These are phyloP conservation scores for Podocnemis expansa DNA, from an alignment of 2,113 vertebrate species.

Conservation along the genomic window DNA sequence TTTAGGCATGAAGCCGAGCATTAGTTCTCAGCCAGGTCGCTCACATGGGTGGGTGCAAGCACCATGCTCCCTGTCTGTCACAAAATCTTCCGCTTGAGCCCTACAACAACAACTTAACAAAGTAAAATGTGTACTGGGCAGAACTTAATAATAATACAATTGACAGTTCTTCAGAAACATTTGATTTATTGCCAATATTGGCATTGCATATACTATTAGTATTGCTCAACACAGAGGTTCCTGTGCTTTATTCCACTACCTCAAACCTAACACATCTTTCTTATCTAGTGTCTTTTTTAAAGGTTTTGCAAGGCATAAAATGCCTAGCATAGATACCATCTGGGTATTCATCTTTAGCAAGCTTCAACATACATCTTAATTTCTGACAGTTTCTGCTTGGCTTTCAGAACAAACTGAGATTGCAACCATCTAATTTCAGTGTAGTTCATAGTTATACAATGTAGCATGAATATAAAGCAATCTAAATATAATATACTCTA, in stretches of 20 bases:
- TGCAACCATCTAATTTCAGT: background rate
- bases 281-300: background rate
- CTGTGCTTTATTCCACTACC: background rate
- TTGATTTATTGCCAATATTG: background rate
- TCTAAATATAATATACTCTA: background rate
- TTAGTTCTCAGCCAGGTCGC: too few species aligned
- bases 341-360: background rate
- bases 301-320: background rate
- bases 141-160: background rate
- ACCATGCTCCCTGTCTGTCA: too few species aligned
- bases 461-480: background rate
- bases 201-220: background rate
- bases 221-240: background rate
- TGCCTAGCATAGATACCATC: background rate
- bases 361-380: background rate
- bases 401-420: background rate
- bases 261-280: background rate
- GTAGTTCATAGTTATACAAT: background rate
- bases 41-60: too few species aligned
- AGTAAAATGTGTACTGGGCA: background rate
- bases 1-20: too few species aligned
- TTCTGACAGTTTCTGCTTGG: background rate
- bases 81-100: too few species aligned
- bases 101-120: background rate
- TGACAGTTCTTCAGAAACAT: background rate